Evolutionary conservation across 2,113 vertebrate species (phyloP), one percentile per base, ranked within the genome.

Genomic region (Casuarius casuarius): DNA sequence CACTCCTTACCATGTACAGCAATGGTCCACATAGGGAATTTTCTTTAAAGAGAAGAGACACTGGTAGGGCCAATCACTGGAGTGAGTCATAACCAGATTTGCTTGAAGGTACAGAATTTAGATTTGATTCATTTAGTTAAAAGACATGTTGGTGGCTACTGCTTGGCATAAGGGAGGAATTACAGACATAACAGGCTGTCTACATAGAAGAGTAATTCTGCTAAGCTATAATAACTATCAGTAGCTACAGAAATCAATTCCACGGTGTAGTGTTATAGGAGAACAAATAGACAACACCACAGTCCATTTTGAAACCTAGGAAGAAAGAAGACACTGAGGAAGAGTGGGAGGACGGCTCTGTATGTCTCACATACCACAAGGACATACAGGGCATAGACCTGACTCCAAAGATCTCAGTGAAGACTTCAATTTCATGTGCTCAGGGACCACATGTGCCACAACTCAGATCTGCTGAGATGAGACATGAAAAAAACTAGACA

Each of bases 301-400:
- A 21, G 25, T 10, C 21, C 80, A 42, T 40, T 80, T 46, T 4
- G 9, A 52, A 49, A 54, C 29, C 80, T 23, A 13, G n/a, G 46
- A 61, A 92, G 44, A 73, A n/a, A 61, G 40, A 33, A 5, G 10
- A 38, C 31, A n/a, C 22, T 17, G 29, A 38, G 22, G 38, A 35
- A 56, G 20, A 88, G 35, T 79, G 73, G 29, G 35, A 44, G 10
- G 22, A 49, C 28, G 13, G 29, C 38, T 77, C 23, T 72, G 38
- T 20, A n/a, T 0, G 0, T 23, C 49, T 61, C 46, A 5, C 29
- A 4, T 0, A 2, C 13, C 3, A 38, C 44, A 78, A 28, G 84
- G 76, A 61, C 22, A 54, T 0, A 1, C 8, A 61, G 66, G 26
- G 29, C 8, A 67, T 0, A 49, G 8, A 14, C 20, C 15, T 85